phyloP scores from a whole-genome alignment of 2,113 vertebrate species.

The Arvicanthis niloticus region DNA sequence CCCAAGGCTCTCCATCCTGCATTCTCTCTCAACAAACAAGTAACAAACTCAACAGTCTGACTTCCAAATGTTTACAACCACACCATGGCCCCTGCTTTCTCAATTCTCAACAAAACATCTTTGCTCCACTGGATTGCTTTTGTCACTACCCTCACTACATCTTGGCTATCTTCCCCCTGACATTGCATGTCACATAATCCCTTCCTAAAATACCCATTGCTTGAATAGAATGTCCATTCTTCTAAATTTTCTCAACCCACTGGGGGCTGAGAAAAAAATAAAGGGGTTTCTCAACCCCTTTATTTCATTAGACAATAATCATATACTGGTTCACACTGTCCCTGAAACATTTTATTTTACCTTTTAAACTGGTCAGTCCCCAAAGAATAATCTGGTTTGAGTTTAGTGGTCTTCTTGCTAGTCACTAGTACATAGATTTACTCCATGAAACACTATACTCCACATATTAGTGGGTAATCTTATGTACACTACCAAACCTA shows the following conservation, averaged over 20 bases:
- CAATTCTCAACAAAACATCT: conserved; percentile 20
- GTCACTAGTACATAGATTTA: conserved; percentile 10
- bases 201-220: background rate
- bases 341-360: background rate
- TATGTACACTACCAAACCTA: background rate
- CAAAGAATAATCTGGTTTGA: background rate
- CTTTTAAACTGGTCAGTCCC: background rate
- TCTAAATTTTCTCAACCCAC: background rate
- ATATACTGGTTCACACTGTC: background rate
- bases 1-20: background rate
- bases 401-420: background rate
- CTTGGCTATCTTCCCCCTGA: conserved; percentile 16
- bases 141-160: background rate
- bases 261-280: background rate
- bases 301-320: background rate
- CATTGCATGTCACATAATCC: background rate
- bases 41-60: background rate
- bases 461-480: conserved; percentile 9
- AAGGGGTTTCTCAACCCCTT: background rate
- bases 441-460: background rate
- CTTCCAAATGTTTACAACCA: conserved; percentile 11
- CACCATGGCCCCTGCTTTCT: background rate
- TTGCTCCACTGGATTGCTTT: background rate
- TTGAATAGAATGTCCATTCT: conserved; percentile 13
- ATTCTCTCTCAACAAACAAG: background rate